These are phyloP conservation scores for Crepidodera aurea DNA, from an alignment of 2,888 invertebrate genomes.

Conservation along the genomic window DNA sequence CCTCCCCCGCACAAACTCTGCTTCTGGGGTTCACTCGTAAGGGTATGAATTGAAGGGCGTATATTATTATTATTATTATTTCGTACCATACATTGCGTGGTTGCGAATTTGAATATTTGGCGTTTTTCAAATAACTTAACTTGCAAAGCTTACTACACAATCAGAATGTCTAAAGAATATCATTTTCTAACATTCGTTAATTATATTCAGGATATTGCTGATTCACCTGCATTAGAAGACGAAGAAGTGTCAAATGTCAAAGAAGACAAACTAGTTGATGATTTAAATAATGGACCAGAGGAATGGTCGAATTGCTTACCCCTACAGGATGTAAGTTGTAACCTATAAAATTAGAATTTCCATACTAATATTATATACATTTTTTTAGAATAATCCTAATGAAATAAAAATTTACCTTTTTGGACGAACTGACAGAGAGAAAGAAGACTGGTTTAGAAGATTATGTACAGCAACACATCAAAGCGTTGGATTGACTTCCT, in stretches of 20 bases:
- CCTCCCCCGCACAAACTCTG: too few relatives aligned
- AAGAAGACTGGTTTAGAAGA: conserved; percentile 83
- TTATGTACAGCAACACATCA: conserved; percentile 53
- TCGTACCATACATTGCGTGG: too few relatives aligned
- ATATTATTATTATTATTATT: too few relatives aligned
- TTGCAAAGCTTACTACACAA: background rate
- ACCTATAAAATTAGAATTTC: too few relatives aligned
- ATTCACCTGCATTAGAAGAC: conserved; percentile 36
- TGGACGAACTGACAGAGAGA: conserved; percentile 86
- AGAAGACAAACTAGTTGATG: conserved; percentile 45
- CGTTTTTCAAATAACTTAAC: background rate
- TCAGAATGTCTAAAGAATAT: background rate
- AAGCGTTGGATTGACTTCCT: background rate
- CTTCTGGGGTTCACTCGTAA: too few relatives aligned
- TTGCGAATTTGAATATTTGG: background rate
- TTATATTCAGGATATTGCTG: conserved; percentile 40
- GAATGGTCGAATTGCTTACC: conserved; percentile 46
- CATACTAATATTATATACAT: too few relatives aligned
- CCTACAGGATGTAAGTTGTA: conserved; percentile 37
- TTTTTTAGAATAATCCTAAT: conserved; percentile 44
- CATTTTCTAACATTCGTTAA: too few relatives aligned
- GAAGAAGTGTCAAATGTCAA: conserved; percentile 37
- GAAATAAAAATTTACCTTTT: conserved; percentile 62
- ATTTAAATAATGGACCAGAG: conserved; percentile 42
- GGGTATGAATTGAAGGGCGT: too few relatives aligned